Evolutionary conservation across 2,113 vertebrate genomes (phyloP).

Genomic region (Fukomys damarensis): DNA sequence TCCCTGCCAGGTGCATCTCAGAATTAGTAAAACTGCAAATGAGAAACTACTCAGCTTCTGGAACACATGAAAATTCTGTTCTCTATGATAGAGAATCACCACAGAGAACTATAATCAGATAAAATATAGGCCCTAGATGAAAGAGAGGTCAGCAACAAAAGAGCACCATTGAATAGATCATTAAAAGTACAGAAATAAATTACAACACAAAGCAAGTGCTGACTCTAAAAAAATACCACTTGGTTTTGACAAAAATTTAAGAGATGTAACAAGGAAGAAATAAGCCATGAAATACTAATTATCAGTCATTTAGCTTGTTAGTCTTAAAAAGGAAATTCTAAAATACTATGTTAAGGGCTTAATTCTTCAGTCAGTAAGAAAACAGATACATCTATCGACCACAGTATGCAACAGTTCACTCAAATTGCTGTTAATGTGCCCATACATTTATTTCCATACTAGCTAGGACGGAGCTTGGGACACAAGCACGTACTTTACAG

Average conservation of each 20-base stretch:
- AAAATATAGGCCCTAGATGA: neutral
- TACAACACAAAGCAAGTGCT: constrained; percentile 3
- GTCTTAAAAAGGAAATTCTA: constrained; percentile 24
- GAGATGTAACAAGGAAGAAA: neutral
- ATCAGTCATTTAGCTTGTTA: neutral
- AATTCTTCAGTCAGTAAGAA: neutral
- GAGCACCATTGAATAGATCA: neutral
- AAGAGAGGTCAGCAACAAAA: constrained; percentile 11
- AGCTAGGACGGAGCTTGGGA: neutral
- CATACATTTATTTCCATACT: neutral
- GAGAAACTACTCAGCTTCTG: neutral
- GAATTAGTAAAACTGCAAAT: neutral
- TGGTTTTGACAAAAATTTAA: constrained; percentile 29
- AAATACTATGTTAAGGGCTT: constrained; percentile 39
- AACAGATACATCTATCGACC: neutral
- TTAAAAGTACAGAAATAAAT: neutral
- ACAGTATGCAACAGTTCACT: neutral
- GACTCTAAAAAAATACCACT: neutral
- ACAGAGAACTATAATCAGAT: neutral
- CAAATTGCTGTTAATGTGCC: neutral
- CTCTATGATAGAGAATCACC: neutral
- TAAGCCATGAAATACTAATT: neutral
- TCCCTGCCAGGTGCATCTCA: neutral
- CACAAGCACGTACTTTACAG: neutral
- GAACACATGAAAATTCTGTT: neutral